phyloP scores from a whole-genome alignment of 1,140 invertebrate genomes.

The Drosophila pallidifrons region DNA sequence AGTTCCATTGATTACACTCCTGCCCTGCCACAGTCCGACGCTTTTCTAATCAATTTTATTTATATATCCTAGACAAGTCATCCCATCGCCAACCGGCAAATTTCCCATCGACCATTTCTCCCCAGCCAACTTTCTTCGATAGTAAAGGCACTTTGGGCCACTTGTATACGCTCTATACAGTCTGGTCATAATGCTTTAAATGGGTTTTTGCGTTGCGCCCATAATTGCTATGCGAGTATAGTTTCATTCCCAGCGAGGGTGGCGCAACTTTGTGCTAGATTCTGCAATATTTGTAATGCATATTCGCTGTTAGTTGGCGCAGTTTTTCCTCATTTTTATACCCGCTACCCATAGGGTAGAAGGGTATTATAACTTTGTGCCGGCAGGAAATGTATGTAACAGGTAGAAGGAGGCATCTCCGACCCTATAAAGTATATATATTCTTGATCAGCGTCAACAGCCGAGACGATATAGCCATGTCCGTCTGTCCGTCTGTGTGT shows the following conservation, averaged over 20 bases:
- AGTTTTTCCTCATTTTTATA: conserved; percentile 33
- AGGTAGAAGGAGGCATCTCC: too few species aligned
- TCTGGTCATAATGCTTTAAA: conserved; percentile 56
- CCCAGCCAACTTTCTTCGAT: not conserved
- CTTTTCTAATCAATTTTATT: conserved; percentile 77
- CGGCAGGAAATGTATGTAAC: too few species aligned
- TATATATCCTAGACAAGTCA: conserved; percentile 40
- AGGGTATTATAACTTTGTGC: too few species aligned
- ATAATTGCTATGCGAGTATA: conserved; percentile 58
- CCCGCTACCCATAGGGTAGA: too few species aligned
- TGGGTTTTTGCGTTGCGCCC: conserved; percentile 38
- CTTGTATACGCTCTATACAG: conserved; percentile 3
- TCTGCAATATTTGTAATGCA: conserved; percentile 76
- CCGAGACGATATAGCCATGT: too few species aligned
- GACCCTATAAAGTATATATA: too few species aligned
- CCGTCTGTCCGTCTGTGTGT: too few species aligned
- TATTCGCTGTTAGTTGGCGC: conserved; percentile 65
- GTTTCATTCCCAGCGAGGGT: conserved; percentile 41
- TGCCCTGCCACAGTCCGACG: conserved; percentile 25
- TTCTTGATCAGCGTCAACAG: too few species aligned
- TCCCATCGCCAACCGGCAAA: not conserved
- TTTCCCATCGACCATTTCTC: not conserved
- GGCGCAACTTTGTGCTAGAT: not conserved
- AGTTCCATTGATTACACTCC: conserved; percentile 28
- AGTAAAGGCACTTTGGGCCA: conserved; percentile 27